A percentile compares a stretch with the other conserved stretches of the same genome.
Evolutionary conservation across 2,888 invertebrate species (phyloP).

Genomic region (Julus scanicus): DNA sequence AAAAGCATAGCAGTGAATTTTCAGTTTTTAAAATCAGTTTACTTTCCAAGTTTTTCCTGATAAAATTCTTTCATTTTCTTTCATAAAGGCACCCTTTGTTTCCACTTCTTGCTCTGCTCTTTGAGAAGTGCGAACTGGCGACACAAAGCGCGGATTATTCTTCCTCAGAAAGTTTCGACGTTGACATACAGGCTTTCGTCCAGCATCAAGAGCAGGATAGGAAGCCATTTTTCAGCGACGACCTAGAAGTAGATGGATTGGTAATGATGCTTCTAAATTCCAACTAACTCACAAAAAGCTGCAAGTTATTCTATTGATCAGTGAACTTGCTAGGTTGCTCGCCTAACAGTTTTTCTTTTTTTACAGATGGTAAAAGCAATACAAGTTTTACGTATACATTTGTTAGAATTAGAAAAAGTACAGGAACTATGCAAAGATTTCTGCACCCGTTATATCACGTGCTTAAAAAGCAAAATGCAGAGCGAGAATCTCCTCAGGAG

Average conservation of each 20-base stretch:
- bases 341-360: conserved; percentile 48
- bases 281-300: neutral
- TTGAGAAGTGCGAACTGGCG: conserved; percentile 97
- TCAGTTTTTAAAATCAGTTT: too few relatives aligned
- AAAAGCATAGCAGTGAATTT: too few relatives aligned
- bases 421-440: conserved; percentile 95
- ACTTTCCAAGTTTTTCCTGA: neutral
- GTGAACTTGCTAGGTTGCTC: neutral
- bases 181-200: conserved; percentile 88
- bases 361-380: conserved; percentile 86
- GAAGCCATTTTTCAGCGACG: conserved; percentile 86
- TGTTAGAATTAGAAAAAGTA: conserved; percentile 92
- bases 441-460: conserved; percentile 89
- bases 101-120: conserved; percentile 87
- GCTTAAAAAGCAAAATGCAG: conserved; percentile 88
- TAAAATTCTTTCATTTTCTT: neutral
- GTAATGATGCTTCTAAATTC: conserved; percentile 67
- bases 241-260: conserved; percentile 95
- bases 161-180: conserved; percentile 87
- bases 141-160: conserved; percentile 91
- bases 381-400: conserved; percentile 90
- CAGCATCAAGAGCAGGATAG: conserved; percentile 88
- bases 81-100: conserved; percentile 86
- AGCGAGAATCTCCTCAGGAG: conserved; percentile 85
- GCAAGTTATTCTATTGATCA: neutral